These are phyloP conservation scores for Cryptus viduatorius DNA, from an alignment of 2,888 invertebrate species.

Conservation along the genomic window DNA sequence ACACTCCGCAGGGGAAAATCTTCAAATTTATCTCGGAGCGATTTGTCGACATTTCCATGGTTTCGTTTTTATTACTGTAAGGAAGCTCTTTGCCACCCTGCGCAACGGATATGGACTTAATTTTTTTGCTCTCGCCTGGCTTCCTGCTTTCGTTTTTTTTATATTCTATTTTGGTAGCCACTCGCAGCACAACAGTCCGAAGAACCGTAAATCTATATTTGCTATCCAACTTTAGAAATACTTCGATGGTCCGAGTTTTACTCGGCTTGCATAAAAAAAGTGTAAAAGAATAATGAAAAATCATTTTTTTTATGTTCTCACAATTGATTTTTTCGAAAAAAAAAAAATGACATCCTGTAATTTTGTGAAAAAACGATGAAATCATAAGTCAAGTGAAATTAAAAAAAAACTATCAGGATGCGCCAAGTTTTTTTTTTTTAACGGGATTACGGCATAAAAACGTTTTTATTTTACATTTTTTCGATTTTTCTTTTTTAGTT, in stretches of 20 bases:
- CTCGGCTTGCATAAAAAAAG: neutral
- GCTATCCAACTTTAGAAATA: neutral
- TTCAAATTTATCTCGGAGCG: constrained; percentile 81
- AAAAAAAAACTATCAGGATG: too few relatives aligned
- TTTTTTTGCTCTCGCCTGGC: constrained; percentile 57
- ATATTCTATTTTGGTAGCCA: constrained; percentile 23
- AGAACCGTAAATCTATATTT: constrained; percentile 60
- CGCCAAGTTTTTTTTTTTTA: too few relatives aligned
- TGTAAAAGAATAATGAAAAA: neutral
- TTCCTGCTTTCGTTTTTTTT: constrained; percentile 47
- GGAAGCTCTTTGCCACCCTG: constrained; percentile 26
- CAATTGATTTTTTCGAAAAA: too few relatives aligned
- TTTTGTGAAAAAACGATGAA: too few relatives aligned
- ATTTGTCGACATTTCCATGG: constrained; percentile 76
- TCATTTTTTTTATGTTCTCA: too few relatives aligned
- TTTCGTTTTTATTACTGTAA: constrained; percentile 8
- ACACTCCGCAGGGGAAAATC: constrained; percentile 73
- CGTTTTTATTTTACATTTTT: too few relatives aligned
- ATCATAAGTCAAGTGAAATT: too few relatives aligned
- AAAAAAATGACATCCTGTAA: too few relatives aligned
- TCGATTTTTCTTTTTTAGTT: too few relatives aligned
- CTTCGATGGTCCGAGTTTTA: constrained; percentile 25
- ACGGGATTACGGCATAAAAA: too few relatives aligned
- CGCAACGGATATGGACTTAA: constrained; percentile 64
- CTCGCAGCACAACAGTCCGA: constrained; percentile 15